Conservation (phyloP, 2,113 vertebrate genomes). For the Chaenocephalus aceratus region DNA sequence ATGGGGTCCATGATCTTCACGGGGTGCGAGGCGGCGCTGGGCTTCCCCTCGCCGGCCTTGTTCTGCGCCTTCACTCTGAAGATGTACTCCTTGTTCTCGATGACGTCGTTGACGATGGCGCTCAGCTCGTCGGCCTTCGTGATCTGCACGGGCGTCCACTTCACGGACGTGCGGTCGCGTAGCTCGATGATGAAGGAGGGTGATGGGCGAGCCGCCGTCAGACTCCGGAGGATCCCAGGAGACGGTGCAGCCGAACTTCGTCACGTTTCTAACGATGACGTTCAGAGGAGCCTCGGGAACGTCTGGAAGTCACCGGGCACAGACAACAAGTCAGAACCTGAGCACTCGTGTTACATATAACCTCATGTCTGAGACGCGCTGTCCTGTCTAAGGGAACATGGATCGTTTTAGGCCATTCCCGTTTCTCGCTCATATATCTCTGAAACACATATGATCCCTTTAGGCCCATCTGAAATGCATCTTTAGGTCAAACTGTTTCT, state of each 20-base stretch:
- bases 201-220: slow-evolving; percentile 94
- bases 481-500: too few species aligned
- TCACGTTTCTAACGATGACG: slow-evolving; percentile 90
- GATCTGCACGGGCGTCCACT: slow-evolving; percentile 91
- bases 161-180: slow-evolving; percentile 93
- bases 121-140: slow-evolving; percentile 90
- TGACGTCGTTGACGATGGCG: slow-evolving; percentile 93
- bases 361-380: too few species aligned
- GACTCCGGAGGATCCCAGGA: slow-evolving; percentile 94
- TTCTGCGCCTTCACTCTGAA: slow-evolving; percentile 97
- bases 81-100: slow-evolving; percentile 98
- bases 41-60: slow-evolving; percentile 94
- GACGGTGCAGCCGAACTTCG: slow-evolving; percentile 92
- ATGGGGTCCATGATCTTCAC: slow-evolving; percentile 97
- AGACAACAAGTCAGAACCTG: too few species aligned
- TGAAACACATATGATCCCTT: too few species aligned
- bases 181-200: slow-evolving; percentile 92
- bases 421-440: too few species aligned
- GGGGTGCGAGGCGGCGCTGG: slow-evolving; percentile 91
- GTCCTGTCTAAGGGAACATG: too few species aligned
- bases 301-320: slow-evolving; percentile 74
- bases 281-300: slow-evolving; percentile 96
- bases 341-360: too few species aligned
- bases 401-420: too few species aligned
- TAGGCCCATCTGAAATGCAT: too few species aligned